phyloP scores from a whole-genome alignment of 2,888 invertebrate genomes.

The Hirtodrosophila alboralis region DNA sequence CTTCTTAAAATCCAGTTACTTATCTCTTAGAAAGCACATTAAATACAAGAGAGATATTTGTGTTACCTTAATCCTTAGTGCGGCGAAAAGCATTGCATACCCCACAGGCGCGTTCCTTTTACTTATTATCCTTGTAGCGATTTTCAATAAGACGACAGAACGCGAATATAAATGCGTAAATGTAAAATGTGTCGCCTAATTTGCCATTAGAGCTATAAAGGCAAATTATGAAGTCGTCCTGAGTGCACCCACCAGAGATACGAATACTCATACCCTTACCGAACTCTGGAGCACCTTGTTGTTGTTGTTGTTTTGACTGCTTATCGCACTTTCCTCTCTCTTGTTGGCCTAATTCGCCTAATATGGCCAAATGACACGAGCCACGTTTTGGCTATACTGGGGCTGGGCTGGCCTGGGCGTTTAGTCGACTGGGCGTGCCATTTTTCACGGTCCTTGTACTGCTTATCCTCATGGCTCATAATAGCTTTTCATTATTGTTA shows the following conservation, averaged over 20 bases:
- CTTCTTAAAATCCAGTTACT: too few species aligned
- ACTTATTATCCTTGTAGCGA: neutral
- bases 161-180: conserved; percentile 29
- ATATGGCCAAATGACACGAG: conserved; percentile 71
- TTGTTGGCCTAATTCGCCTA: conserved; percentile 75
- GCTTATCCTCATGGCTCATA: conserved; percentile 77
- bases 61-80: too few species aligned
- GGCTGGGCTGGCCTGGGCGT: conserved; percentile 12
- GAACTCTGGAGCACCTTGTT: neutral
- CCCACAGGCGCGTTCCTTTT: neutral
- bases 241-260: neutral
- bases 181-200: conserved; percentile 67
- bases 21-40: too few species aligned
- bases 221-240: conserved; percentile 64
- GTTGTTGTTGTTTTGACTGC: conserved; percentile 9
- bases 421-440: conserved; percentile 67
- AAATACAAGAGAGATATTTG: too few species aligned
- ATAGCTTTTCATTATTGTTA: conserved; percentile 83
- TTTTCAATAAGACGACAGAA: conserved; percentile 40
- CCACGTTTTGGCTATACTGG: conserved; percentile 25
- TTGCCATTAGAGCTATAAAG: conserved; percentile 79
- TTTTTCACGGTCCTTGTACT: conserved; percentile 61
- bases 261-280: neutral
- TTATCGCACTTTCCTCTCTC: conserved; percentile 48
- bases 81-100: neutral